phyloP scores from a whole-genome alignment of 2,113 vertebrate genomes.

The Tragelaphus strepsiceros region DNA sequence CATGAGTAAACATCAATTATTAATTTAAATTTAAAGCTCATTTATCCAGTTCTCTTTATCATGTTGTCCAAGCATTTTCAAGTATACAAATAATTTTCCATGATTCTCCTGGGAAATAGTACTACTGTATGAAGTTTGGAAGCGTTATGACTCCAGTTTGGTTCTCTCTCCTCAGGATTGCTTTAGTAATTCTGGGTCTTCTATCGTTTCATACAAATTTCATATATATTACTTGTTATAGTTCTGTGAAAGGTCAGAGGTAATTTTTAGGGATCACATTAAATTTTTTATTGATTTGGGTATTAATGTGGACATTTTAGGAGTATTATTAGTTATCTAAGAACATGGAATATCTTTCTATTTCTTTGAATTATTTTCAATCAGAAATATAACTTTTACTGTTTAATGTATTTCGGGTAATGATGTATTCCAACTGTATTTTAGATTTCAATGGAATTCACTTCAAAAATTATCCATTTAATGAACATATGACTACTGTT shows the following conservation, averaged over 20 bases:
- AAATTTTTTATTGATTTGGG: neutral
- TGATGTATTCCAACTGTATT: neutral
- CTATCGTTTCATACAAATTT: neutral
- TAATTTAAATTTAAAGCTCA: neutral
- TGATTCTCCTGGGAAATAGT: neutral
- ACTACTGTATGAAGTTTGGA: neutral
- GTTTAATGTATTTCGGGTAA: neutral
- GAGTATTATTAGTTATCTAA: neutral
- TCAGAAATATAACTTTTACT: neutral
- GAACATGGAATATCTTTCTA: neutral
- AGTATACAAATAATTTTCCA: neutral
- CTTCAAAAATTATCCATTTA: neutral
- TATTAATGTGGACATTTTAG: neutral
- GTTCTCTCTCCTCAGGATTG: neutral
- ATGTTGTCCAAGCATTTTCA: neutral
- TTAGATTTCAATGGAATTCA: neutral
- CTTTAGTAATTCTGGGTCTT: neutral
- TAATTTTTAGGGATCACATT: neutral
- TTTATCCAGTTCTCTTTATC: neutral
- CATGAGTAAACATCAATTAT: too few species aligned
- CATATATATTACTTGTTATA: neutral
- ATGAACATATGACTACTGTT: neutral
- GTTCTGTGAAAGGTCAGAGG: neutral
- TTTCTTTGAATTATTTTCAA: fast-evolving
- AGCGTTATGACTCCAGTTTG: fast-evolving